Evolutionary conservation across 2,888 invertebrate species (phyloP), one percentile per base, ranked within the genome.

Genomic region (Romanomermis culicivorax): DNA sequence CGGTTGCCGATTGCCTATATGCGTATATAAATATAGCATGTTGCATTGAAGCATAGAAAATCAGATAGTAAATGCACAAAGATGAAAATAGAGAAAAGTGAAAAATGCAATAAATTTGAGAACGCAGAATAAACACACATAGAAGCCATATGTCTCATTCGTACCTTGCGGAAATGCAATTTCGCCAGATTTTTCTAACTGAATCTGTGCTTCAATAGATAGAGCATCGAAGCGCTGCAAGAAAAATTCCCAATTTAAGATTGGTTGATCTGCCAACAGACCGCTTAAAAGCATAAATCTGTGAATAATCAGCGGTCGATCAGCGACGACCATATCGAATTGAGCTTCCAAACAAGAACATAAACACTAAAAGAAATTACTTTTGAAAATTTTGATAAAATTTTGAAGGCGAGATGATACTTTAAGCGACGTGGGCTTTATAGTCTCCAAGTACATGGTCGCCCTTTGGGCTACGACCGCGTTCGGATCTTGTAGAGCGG

Each of bases 191-290:
- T 81, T 83, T 67, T 85, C 85, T 60, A 85, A 74, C 68, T 80
- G 83, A 42, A 97, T 81, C 74, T 97, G 95, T 0, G 93, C 88
- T 72, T 99, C 97, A 29, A 97, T 74, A 64, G 89, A 86, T 2
- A 99, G 73, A 0, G 89, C 83, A 68, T 97, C 95, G 69, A 97
- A 95, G 55, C 88, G 79, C 69, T 87, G 86, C 26, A 93, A 77
- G 71, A 97, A 97, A 76, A 99, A 97, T 60, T 93, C 88, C 93
- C 97, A 97, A 0, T 83, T 80, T 20, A 97, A 76, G 57, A 95
- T 84, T 64, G 80, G 80, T 49, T 89, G 77, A 69, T 91, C 86
- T 62, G 83, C 83, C 29, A 95, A 77, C 1, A 86, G 83, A 69
- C 88, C 89, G 69, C 89, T 86, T 3, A 99, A 77, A 69, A 93